Conservation (phyloP, 2,797 vertebrate species). For the Pangasius sanitwongsei region DNA sequence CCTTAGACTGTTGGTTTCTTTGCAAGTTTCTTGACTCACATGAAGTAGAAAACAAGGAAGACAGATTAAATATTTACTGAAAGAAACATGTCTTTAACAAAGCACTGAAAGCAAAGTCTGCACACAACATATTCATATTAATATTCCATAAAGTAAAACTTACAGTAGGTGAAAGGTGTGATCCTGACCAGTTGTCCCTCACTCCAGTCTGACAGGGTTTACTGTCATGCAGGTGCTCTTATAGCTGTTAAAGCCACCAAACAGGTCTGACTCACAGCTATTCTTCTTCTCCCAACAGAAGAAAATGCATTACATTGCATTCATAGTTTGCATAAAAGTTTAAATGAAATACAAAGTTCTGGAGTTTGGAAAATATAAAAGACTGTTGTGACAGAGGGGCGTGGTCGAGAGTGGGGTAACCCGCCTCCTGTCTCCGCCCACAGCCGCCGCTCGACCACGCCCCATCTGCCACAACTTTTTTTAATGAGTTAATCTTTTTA, state of each 20-base stretch:
- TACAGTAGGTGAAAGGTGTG: constrained; percentile 36
- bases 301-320: neutral
- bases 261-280: constrained; percentile 59
- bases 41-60: neutral
- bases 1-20: neutral
- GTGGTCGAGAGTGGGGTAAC: neutral
- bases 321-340: neutral
- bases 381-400: neutral
- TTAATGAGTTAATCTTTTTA: too few relatives aligned
- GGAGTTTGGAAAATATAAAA: neutral
- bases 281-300: neutral
- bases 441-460: neutral
- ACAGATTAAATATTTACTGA: neutral
- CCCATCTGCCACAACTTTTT: neutral
- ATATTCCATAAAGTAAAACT: constrained; percentile 26
- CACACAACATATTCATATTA: neutral
- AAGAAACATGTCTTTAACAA: neutral
- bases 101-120: neutral
- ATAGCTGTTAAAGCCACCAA: constrained; percentile 57
- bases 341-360: neutral
- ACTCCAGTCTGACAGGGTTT: neutral
- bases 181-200: constrained; percentile 12
- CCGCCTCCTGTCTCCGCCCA: neutral
- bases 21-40: neutral
- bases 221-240: neutral